Evolutionary conservation across 2,113 vertebrate genomes (phyloP).

Genomic region (Mus pahari): DNA sequence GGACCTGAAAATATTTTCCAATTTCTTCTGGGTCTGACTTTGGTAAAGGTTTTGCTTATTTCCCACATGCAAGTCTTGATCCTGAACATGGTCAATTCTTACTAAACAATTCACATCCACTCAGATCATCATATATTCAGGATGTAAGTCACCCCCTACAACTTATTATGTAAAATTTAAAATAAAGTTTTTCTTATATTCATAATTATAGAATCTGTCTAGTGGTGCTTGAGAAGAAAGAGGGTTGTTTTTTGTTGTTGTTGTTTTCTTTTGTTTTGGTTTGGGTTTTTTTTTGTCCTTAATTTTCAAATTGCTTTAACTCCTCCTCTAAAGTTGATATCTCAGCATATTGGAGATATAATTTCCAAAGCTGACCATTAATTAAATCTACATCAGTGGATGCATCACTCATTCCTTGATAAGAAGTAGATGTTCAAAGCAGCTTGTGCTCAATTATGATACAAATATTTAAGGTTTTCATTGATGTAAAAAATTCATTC

Average conservation of each 20-base stretch:
- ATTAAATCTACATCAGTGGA: slow-evolving; percentile 46
- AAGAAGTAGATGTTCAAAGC: slow-evolving; percentile 74
- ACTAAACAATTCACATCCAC: not conserved
- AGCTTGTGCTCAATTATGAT: slow-evolving; percentile 73
- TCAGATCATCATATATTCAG: not conserved
- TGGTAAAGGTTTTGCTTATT: not conserved
- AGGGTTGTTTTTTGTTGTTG: not conserved
- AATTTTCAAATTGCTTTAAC: not conserved
- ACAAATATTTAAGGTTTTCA: slow-evolving; percentile 72
- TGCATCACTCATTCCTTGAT: slow-evolving; percentile 57
- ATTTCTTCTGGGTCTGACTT: not conserved
- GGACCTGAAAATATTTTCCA: not conserved
- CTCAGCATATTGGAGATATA: slow-evolving; percentile 47
- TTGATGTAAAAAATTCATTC: slow-evolving; percentile 57
- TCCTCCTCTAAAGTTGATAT: not conserved
- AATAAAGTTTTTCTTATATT: not conserved
- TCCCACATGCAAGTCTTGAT: not conserved
- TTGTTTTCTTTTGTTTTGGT: too few relatives aligned
- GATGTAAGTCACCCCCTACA: not conserved
- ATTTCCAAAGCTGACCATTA: slow-evolving; percentile 69
- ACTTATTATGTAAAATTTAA: not conserved
- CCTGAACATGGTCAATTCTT: not conserved
- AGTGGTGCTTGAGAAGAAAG: not conserved
- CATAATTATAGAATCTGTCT: not conserved
- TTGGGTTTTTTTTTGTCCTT: not conserved